Conservation (phyloP, 2,888 invertebrate species). For the Frankliniella intonsa region DNA sequence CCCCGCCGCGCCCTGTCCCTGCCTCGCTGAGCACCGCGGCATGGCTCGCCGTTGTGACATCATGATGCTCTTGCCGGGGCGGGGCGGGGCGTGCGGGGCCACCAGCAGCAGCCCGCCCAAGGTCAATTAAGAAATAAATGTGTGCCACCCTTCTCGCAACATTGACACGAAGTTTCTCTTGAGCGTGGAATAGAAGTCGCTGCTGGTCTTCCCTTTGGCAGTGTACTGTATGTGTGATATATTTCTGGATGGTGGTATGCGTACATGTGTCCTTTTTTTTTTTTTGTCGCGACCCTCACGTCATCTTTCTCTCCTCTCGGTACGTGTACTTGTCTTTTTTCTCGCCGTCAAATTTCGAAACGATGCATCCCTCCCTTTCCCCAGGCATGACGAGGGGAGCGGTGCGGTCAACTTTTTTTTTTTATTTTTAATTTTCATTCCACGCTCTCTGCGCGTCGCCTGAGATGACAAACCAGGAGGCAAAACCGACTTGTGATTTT, state of each 20-base stretch:
- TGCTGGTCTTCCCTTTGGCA: too few relatives aligned
- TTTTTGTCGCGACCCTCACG: too few relatives aligned
- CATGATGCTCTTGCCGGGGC: background rate
- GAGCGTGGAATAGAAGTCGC: too few relatives aligned
- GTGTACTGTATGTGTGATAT: too few relatives aligned
- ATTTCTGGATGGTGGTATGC: too few relatives aligned
- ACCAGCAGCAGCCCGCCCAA: background rate
- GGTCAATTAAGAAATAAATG: constrained; percentile 15
- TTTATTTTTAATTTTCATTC: background rate
- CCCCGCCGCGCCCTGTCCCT: background rate
- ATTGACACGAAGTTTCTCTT: too few relatives aligned
- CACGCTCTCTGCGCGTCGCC: background rate
- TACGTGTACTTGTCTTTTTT: too few relatives aligned
- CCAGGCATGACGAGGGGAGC: background rate
- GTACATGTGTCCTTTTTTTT: too few relatives aligned
- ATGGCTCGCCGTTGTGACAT: background rate
- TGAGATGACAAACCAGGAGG: background rate
- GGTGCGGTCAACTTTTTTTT: background rate
- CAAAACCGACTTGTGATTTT: constrained; percentile 13
- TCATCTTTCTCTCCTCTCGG: too few relatives aligned
- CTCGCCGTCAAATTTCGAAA: background rate
- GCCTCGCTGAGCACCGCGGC: background rate
- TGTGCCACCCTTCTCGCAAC: background rate
- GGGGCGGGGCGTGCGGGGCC: background rate
- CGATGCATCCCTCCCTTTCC: background rate